phyloP scores from a whole-genome alignment of 1,140 invertebrate species.

The Dysdera silvatica region DNA sequence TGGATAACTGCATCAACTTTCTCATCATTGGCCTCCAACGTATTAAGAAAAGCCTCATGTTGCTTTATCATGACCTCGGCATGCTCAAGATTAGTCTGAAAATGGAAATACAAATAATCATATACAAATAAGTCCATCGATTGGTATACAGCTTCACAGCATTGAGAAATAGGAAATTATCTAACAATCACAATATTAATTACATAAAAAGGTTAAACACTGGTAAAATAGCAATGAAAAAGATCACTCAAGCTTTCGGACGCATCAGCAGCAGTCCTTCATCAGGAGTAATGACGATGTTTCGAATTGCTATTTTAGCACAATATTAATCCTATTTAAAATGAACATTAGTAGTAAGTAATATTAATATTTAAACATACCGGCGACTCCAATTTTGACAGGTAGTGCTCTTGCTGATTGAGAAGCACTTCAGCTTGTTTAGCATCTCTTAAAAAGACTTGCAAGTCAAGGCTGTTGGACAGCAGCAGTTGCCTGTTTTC shows the following conservation, averaged over 20 bases:
- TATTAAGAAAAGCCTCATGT: conserved; percentile 97
- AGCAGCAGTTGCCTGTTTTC: conserved; percentile 91
- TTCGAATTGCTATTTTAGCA: neutral
- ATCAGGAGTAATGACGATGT: no score
- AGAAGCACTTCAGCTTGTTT: conserved; percentile 94
- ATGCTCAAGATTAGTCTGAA: conserved; percentile 74
- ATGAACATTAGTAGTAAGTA: conserved; percentile 1
- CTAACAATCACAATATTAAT: neutral
- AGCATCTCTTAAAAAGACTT: conserved; percentile 93
- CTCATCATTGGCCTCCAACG: conserved; percentile 99
- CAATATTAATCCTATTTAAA: conserved; percentile 7
- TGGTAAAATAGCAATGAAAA: no score
- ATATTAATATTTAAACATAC: conserved; percentile 39
- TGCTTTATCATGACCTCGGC: conserved; percentile 95
- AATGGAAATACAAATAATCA: conserved; percentile 21
- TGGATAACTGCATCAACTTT: conserved; percentile 93
- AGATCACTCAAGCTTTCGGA: no score
- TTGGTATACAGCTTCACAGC: no score
- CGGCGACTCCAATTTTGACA: conserved; percentile 91
- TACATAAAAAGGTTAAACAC: no score
- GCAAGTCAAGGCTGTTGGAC: conserved; percentile 85
- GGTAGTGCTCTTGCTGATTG: conserved; percentile 92
- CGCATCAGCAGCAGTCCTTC: no score
- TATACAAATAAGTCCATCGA: no score
- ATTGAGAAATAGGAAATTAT: no score